Conservation (phyloP, 2,888 invertebrate genomes). For the Pammene aurita region DNA sequence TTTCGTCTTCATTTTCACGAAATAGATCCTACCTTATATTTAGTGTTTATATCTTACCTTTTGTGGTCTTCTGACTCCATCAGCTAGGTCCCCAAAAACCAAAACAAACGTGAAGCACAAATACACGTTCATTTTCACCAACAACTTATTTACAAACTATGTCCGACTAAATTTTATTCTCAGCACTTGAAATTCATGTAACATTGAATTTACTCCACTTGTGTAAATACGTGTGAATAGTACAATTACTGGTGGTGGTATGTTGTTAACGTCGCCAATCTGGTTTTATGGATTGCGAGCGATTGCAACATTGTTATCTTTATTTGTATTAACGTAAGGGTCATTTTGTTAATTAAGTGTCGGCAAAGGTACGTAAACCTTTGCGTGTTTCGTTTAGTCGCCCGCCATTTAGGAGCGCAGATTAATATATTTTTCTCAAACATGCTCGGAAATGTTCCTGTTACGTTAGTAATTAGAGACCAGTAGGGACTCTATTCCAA, state of each 20-base stretch:
- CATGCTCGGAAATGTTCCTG: no score
- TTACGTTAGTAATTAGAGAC: no score
- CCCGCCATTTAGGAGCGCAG: background rate
- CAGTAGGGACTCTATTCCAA: no score
- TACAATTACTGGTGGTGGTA: constrained; percentile 36
- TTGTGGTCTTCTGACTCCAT: constrained; percentile 44
- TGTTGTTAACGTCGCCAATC: constrained; percentile 25
- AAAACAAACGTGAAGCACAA: constrained; percentile 48
- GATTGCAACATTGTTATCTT: constrained; percentile 23
- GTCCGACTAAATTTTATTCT: constrained; percentile 4
- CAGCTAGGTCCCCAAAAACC: constrained; percentile 44
- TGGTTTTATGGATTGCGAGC: constrained; percentile 28
- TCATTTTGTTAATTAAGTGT: constrained; percentile 16
- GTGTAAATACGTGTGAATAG: constrained; percentile 47
- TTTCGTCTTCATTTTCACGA: no score
- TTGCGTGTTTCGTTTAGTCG: constrained; percentile 6
- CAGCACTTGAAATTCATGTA: constrained; percentile 13
- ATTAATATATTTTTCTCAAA: no score
- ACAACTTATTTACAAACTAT: background rate
- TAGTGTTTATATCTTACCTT: constrained; percentile 49
- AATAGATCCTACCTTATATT: no score
- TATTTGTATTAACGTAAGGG: constrained; percentile 42
- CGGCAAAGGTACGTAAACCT: constrained; percentile 4
- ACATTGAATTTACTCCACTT: constrained; percentile 44
- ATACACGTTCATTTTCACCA: constrained; percentile 13